phyloP scores from a whole-genome alignment of 64 coral and sea anemone genomes.

The Trachythela sp. region DNA sequence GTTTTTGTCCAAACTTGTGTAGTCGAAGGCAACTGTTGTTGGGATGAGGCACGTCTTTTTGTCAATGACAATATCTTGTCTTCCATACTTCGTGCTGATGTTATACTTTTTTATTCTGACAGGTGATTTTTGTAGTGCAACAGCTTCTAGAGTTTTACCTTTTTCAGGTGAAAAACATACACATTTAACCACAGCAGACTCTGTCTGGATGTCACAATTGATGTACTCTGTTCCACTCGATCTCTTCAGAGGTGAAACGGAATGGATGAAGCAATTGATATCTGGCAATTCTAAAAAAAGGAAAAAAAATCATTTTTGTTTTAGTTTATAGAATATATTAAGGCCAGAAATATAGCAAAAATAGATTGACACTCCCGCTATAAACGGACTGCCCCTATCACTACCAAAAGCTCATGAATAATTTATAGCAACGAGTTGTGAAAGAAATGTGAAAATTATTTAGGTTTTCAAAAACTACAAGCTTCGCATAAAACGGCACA shows the following conservation, averaged over 20 bases:
- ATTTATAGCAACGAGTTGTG: too few species aligned
- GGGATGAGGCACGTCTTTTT: constrained; percentile 58
- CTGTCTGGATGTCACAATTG: constrained; percentile 65
- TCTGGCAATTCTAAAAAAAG: constrained; percentile 41
- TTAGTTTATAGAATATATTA: too few species aligned
- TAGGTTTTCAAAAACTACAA: too few species aligned
- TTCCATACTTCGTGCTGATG: constrained; percentile 57
- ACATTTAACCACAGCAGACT: constrained; percentile 44
- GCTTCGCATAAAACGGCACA: too few species aligned
- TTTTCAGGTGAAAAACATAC: constrained; percentile 66
- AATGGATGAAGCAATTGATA: constrained; percentile 61
- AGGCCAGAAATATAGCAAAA: too few species aligned
- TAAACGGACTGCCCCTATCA: too few species aligned
- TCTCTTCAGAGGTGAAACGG: constrained; percentile 57
- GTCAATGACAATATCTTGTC: constrained; percentile 60
- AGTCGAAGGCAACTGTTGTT: constrained; percentile 51
- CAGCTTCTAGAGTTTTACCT: constrained; percentile 58
- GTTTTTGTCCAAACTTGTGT: constrained; percentile 51
- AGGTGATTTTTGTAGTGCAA: constrained; percentile 53
- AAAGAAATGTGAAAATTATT: too few species aligned
- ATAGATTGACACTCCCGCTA: too few species aligned
- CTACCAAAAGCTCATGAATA: too few species aligned
- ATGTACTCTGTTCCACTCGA: constrained; percentile 45
- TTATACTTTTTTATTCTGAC: constrained; percentile 59
- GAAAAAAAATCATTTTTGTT: too few species aligned